phyloP scores from a whole-genome alignment of 2,113 vertebrate genomes.

The Syngnathus scovelli region DNA sequence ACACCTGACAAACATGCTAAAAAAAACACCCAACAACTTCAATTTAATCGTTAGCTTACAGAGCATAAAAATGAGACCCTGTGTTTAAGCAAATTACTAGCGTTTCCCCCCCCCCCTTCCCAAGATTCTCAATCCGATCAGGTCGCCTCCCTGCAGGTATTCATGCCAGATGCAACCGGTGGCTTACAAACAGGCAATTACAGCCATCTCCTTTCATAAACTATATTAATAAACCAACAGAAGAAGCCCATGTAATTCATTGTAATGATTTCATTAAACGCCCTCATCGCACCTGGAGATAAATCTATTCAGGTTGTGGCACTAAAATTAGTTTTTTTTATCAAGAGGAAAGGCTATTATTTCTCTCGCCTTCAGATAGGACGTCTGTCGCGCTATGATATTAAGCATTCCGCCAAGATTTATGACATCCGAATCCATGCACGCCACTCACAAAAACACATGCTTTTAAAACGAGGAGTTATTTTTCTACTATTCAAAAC shows the following conservation, averaged over 20 bases:
- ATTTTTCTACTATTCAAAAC: no score
- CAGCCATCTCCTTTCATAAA: constrained; percentile 47
- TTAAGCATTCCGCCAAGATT: constrained; percentile 57
- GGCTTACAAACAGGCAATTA: constrained; percentile 65
- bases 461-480: neutral
- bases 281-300: constrained; percentile 75
- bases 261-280: constrained; percentile 75
- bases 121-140: constrained; percentile 71
- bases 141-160: constrained; percentile 67
- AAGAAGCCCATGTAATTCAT: constrained; percentile 67
- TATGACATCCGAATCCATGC: constrained; percentile 44
- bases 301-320: constrained; percentile 75
- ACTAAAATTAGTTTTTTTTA: constrained; percentile 73
- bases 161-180: constrained; percentile 67
- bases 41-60: constrained; percentile 46
- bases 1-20: neutral
- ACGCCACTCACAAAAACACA: constrained; percentile 21
- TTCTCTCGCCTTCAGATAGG: constrained; percentile 67
- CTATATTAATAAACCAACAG: constrained; percentile 62
- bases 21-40: constrained; percentile 52
- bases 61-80: constrained; percentile 59
- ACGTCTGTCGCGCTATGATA: constrained; percentile 54
- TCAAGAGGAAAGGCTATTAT: constrained; percentile 72
- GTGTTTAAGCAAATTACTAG: constrained; percentile 47
- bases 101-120: constrained; percentile 21